Evolutionary conservation across 2,797 vertebrate species (phyloP).

Genomic region (Hydrolagus colliei): DNA sequence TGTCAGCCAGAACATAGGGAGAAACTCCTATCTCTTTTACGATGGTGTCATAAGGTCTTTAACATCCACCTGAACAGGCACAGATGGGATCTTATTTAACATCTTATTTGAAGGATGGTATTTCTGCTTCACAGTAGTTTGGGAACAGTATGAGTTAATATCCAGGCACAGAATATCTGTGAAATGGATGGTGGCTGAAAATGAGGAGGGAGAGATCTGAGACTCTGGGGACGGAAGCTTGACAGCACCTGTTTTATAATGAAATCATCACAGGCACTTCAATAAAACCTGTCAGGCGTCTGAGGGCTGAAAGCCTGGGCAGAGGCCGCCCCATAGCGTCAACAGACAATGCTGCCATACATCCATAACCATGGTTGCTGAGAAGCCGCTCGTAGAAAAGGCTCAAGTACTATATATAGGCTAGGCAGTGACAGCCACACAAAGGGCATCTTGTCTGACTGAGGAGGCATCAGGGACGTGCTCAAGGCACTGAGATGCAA

Average conservation of each 20-base stretch:
- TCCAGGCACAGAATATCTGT: background rate
- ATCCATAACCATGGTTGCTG: slow-evolving; percentile 35
- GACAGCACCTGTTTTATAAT: slow-evolving; percentile 46
- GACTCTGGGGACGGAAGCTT: slow-evolving; percentile 39
- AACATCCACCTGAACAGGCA: no score
- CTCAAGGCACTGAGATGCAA: slow-evolving; percentile 74
- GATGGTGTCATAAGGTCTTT: no score
- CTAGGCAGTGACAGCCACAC: slow-evolving; percentile 56
- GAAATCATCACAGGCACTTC: slow-evolving; percentile 41
- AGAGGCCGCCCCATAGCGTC: slow-evolving; percentile 38
- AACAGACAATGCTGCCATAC: slow-evolving; percentile 45
- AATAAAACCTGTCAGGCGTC: slow-evolving; percentile 37
- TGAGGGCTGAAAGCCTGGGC: slow-evolving; percentile 40
- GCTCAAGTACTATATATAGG: slow-evolving; percentile 41
- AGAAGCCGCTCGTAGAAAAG: slow-evolving; percentile 40
- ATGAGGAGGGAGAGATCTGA: slow-evolving; percentile 34
- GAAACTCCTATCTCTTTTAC: no score
- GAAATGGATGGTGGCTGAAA: no score
- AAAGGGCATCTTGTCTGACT: slow-evolving; percentile 68
- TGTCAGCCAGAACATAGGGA: no score
- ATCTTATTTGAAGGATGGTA: no score
- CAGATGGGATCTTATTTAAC: no score
- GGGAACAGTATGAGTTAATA: background rate
- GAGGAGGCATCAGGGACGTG: slow-evolving; percentile 58
- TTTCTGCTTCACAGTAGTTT: background rate